phyloP scores from a whole-genome alignment of 2,797 vertebrate species.

The Emys orbicularis region DNA sequence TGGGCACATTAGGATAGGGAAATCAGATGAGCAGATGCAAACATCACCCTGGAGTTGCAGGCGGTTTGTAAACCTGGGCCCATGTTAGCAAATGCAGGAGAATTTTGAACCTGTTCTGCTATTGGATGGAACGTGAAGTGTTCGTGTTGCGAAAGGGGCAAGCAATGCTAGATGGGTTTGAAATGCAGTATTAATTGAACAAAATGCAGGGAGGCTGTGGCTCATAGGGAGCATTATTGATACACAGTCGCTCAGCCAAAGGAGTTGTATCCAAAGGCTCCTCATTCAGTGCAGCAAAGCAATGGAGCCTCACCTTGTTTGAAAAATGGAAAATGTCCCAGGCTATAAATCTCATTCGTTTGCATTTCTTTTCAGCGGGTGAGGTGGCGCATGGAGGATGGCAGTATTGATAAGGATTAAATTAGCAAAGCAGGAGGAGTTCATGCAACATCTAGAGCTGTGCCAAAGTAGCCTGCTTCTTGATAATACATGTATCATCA shows the following conservation, averaged over 20 bases:
- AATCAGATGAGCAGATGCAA: neutral
- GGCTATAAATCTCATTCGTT: slow-evolving; percentile 71
- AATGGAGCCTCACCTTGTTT: slow-evolving; percentile 44
- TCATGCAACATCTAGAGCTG: slow-evolving; percentile 48
- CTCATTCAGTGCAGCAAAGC: slow-evolving; percentile 13
- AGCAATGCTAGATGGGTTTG: slow-evolving; percentile 15
- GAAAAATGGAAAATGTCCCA: slow-evolving; percentile 65
- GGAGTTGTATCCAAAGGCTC: slow-evolving; percentile 51
- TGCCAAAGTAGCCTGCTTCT: slow-evolving; percentile 32
- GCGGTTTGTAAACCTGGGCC: neutral
- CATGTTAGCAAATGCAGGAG: neutral
- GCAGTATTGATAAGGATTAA: slow-evolving; percentile 68
- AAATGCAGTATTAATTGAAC: slow-evolving; percentile 8
- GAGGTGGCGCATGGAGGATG: slow-evolving; percentile 63
- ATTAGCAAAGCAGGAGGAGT: slow-evolving; percentile 49
- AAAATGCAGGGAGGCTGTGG: neutral
- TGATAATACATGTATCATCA: neutral
- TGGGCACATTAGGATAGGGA: neutral
- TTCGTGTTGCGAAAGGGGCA: slow-evolving; percentile 5
- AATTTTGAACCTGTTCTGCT: neutral
- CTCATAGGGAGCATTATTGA: neutral
- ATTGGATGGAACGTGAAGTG: neutral
- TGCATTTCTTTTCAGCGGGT: slow-evolving; percentile 72
- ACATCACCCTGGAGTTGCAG: neutral
- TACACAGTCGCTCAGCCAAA: slow-evolving; percentile 37